Percentiles rank a stretch among this genome's conserved stretches.
Conservation (phyloP, 2,113 vertebrate species). For the Oncorhynchus masou region DNA sequence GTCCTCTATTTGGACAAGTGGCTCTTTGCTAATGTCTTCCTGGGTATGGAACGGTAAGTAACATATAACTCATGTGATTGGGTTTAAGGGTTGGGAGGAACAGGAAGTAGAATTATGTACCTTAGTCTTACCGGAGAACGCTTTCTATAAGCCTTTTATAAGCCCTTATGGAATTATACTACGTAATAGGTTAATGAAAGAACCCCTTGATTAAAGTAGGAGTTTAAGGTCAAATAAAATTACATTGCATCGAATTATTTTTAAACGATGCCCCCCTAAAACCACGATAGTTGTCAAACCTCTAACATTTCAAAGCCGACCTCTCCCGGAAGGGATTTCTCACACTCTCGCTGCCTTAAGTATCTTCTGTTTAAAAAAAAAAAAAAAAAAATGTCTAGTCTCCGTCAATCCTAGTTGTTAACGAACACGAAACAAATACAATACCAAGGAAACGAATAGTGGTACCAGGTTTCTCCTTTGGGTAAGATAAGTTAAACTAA, state of each 20-base stretch:
- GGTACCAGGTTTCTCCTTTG: constrained; percentile 21
- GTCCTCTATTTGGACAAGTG: constrained; percentile 88
- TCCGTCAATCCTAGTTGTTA: background rate
- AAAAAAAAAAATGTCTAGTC: background rate
- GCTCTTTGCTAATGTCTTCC: constrained; percentile 88
- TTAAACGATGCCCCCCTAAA: background rate
- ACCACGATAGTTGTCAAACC: background rate
- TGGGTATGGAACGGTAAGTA: constrained; percentile 88
- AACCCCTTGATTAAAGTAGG: background rate
- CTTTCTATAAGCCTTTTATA: constrained; percentile 40
- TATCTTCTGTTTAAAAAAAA: background rate
- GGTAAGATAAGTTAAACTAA: constrained; percentile 68
- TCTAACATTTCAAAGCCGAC: background rate
- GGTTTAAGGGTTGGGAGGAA: constrained; percentile 67
- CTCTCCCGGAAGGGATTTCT: background rate
- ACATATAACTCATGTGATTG: constrained; percentile 81
- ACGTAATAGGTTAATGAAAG: background rate
- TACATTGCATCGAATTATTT: background rate
- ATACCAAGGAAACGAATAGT: constrained; percentile 9
- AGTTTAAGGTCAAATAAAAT: background rate
- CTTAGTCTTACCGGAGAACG: constrained; percentile 21
- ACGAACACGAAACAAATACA: background rate
- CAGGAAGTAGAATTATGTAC: background rate
- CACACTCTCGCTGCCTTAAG: background rate
- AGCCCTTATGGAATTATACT: background rate